phyloP scores from a whole-genome alignment of 2,113 vertebrate species.

The Beaufortia kweichowensis region DNA sequence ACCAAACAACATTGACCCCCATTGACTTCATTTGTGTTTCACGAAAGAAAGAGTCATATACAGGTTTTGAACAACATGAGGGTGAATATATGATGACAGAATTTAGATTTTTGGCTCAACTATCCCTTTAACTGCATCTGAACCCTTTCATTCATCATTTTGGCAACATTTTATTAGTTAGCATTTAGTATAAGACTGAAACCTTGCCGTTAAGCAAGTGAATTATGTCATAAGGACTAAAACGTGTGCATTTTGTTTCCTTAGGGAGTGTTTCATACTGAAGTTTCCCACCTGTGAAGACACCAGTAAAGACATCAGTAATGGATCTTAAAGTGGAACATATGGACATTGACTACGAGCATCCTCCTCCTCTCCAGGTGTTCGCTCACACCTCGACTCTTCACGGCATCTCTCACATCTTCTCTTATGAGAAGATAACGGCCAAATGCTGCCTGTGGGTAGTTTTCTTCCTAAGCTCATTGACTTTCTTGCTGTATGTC shows the following conservation, averaged over 20 bases:
- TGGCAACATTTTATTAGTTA: too few species aligned
- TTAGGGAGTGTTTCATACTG: neutral
- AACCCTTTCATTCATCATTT: too few species aligned
- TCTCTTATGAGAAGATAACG: constrained; percentile 90
- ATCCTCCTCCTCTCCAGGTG: constrained; percentile 88
- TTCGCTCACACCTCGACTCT: constrained; percentile 94
- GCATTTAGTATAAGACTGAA: too few species aligned
- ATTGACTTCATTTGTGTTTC: too few species aligned
- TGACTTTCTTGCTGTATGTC: constrained; percentile 86
- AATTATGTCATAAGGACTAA: too few species aligned
- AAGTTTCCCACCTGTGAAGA: neutral
- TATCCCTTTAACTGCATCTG: too few species aligned
- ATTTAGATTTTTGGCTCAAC: too few species aligned
- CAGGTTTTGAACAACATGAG: too few species aligned
- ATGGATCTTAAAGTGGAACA: constrained; percentile 94
- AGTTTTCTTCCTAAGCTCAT: constrained; percentile 87
- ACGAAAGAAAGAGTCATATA: too few species aligned
- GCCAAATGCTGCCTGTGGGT: constrained; percentile 90
- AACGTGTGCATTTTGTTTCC: neutral
- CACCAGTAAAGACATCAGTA: constrained; percentile 22
- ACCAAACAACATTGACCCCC: too few species aligned
- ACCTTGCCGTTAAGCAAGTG: too few species aligned
- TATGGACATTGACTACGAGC: constrained; percentile 83
- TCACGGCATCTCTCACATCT: constrained; percentile 96
- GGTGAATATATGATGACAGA: too few species aligned